Conservation (phyloP, 1,140 invertebrate genomes). For the Drosophila seguyi region DNA sequence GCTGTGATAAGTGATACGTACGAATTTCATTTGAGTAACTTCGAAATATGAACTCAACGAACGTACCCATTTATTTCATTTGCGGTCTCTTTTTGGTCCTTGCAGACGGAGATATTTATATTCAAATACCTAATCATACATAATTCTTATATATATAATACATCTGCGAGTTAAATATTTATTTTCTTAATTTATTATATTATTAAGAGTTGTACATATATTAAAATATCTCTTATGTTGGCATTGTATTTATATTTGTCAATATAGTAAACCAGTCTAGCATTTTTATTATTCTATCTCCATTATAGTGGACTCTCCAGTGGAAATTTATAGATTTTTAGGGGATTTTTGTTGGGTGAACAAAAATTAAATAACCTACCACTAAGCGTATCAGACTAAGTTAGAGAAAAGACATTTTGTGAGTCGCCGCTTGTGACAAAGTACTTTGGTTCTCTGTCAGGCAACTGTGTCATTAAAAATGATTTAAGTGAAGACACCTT, state of each 20-base stretch:
- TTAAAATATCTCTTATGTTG: too few species aligned
- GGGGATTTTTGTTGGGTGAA: constrained; percentile 14
- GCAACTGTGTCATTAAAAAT: constrained; percentile 43
- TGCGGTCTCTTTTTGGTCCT: neutral
- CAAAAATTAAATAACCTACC: constrained; percentile 15
- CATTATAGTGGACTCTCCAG: constrained; percentile 3
- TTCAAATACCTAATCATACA: neutral
- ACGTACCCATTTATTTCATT: neutral
- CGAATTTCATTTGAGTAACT: neutral
- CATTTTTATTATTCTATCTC: constrained; percentile 4
- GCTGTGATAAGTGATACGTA: neutral
- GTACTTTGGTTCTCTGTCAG: constrained; percentile 21
- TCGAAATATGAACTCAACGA: neutral
- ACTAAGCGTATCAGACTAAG: neutral
- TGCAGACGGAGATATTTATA: neutral
- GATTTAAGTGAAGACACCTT: constrained; percentile 46
- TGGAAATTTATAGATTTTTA: constrained; percentile 17
- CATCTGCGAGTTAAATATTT: neutral
- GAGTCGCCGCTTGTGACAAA: neutral
- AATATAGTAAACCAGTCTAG: constrained; percentile 1
- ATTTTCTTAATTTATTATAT: neutral
- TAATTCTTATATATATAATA: neutral
- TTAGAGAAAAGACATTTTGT: constrained; percentile 5
- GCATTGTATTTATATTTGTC: constrained; percentile 10
- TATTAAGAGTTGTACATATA: neutral